Base-by-base conservation (phyloP, 2,888 invertebrate species). In the Dynastes grantii region DNA sequence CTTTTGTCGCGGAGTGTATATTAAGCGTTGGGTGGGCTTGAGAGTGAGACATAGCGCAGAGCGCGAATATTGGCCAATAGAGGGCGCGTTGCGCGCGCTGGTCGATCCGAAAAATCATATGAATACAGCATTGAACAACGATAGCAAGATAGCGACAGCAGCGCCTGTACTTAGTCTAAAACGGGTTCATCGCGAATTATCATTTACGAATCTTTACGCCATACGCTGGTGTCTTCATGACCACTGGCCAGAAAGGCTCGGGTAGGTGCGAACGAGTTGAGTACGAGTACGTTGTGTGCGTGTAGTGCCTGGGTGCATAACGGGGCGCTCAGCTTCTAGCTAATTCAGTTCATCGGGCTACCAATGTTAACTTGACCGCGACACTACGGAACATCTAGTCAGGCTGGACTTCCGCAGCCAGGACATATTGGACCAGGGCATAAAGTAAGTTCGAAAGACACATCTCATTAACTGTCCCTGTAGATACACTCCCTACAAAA, bases 361-460 rank as follows among this genome's bases (percentile, higher is more conserved):
- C 88, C 85, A 86, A 89, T 88, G 89, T 88, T 88, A 85, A 88
- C 89, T 86, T 89, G 88, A 88, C 88, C 87, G 85, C 87, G 85
- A 85, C 86, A 85, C 86, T 86, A 87, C 86, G 86, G 86, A 87
- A 87, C 86, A 84, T 85, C 86, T 85, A 83, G 84, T 86, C 85
- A 85, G 86, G 85, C 86, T 85, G 88, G 88, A 86, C 85, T 86
- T 87, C 87, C 88, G 87, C 86, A 87, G 88, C 87, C 87, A 86
- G 86, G 85, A 87, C 85, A 87, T 88, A 88, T 88, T 87, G 88
- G 88, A 88, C 87, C 85, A 87, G 87, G 87, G 86, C 85, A 86
- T 84, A 87, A 86, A 88, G 88, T 89, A 87, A 89, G 88, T 88
- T 80, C 80, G 61, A 53, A 76, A 78, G 73, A 29, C 32, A 32